Evolutionary conservation across 2,113 vertebrate genomes (phyloP).

Genomic region (Tetrao urogallus): DNA sequence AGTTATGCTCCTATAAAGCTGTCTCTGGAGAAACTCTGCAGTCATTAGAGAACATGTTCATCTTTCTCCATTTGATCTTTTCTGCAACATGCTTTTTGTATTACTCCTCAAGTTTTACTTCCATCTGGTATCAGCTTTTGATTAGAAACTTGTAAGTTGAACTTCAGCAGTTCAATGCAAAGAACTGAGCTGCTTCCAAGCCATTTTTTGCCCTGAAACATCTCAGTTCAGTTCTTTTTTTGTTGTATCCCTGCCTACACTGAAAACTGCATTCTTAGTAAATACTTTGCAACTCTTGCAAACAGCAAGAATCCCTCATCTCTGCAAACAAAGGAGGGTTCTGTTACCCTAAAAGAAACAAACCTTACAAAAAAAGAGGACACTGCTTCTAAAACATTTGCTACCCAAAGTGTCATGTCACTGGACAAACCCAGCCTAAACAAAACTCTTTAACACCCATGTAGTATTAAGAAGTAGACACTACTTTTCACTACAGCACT

Average conservation of each 20-base stretch:
- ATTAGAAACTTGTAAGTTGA: conserved; percentile 70
- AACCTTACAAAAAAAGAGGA: not conserved
- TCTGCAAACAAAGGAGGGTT: not conserved
- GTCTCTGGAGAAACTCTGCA: conserved; percentile 48
- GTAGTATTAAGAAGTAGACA: too few species aligned
- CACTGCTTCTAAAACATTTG: not conserved
- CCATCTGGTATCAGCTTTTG: conserved; percentile 81
- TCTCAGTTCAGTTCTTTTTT: conserved; percentile 10
- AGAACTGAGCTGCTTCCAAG: conserved; percentile 44
- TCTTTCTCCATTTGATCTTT: conserved; percentile 77
- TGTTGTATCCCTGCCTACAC: not conserved
- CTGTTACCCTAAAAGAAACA: not conserved
- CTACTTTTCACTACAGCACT: too few species aligned
- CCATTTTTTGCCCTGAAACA: conserved; percentile 7
- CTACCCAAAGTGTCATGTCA: not conserved
- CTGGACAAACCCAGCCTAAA: too few species aligned
- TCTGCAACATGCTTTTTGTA: conserved; percentile 75
- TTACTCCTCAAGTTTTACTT: conserved; percentile 75
- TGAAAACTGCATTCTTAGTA: not conserved
- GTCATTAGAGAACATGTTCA: conserved; percentile 58
- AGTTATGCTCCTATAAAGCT: conserved; percentile 43
- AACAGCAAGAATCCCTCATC: not conserved
- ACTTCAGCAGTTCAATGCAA: conserved; percentile 43
- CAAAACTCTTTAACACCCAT: too few species aligned
- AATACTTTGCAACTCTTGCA: not conserved